phyloP scores from a whole-genome alignment of 2,113 vertebrate species.

The Muntiacus reevesi region DNA sequence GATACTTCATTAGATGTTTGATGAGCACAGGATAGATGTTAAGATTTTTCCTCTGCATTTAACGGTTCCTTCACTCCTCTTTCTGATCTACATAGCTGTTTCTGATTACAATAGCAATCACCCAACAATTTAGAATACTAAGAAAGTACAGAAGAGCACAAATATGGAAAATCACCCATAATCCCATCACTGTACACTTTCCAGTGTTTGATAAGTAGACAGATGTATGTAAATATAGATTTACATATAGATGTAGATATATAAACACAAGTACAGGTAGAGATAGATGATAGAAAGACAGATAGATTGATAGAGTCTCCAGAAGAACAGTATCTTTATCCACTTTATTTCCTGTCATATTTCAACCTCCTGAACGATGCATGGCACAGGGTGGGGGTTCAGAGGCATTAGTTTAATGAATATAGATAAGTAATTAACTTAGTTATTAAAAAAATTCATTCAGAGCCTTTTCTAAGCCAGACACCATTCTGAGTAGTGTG shows the following conservation, averaged over 20 bases:
- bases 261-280: background rate
- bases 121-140: background rate
- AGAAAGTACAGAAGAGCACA: background rate
- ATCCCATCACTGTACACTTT: background rate
- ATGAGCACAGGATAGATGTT: background rate
- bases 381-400: background rate
- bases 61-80: background rate
- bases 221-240: background rate
- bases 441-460: background rate
- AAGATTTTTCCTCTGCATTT: background rate
- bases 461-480: background rate
- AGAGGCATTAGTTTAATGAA: background rate
- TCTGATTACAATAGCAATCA: background rate
- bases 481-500: background rate
- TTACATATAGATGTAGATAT: background rate
- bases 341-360: background rate
- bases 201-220: background rate
- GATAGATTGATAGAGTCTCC: background rate
- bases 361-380: background rate
- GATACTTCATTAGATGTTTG: background rate
- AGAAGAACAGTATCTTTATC: background rate
- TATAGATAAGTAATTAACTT: background rate
- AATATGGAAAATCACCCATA: background rate
- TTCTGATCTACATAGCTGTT: background rate
- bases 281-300: background rate